phyloP scores from a whole-genome alignment of 2,113 vertebrate species.

The Tauraco erythrolophus region DNA sequence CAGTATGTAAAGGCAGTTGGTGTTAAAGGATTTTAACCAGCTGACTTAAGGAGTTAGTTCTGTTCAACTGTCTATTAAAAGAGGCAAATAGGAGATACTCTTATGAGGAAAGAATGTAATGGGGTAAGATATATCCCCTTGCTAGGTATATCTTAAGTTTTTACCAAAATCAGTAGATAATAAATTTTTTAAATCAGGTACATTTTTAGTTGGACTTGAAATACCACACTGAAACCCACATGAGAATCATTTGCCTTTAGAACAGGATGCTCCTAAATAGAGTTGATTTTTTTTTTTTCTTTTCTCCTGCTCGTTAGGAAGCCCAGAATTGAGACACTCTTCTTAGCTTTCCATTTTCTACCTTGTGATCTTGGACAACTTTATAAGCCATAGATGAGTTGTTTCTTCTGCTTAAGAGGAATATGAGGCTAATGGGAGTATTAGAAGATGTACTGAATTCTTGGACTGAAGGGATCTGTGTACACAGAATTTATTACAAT shows the following conservation, averaged over 20 bases:
- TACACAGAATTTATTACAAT: not conserved
- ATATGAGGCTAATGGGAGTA: not conserved
- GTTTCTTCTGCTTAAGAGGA: not conserved
- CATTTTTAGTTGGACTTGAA: not conserved
- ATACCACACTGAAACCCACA: not conserved
- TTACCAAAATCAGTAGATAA: not conserved
- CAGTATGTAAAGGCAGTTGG: constrained; percentile 2
- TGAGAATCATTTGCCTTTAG: not conserved
- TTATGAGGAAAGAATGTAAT: not conserved
- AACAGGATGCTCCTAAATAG: not conserved
- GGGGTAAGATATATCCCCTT: not conserved
- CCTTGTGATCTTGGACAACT: not conserved
- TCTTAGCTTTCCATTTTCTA: not conserved
- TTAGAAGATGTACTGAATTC: not conserved
- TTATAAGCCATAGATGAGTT: not conserved
- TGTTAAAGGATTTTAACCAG: constrained; percentile 24
- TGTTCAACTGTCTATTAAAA: not conserved
- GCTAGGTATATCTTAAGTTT: not conserved
- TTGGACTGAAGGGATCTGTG: not conserved
- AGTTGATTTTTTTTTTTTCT: not conserved
- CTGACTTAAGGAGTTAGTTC: constrained; percentile 12
- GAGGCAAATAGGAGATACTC: not conserved
- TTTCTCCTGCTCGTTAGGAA: fast-evolving
- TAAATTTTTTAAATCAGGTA: not conserved
- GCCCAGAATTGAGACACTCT: not conserved